Conservation (phyloP, 2,113 vertebrate genomes). For the Oophaga pumilio region DNA sequence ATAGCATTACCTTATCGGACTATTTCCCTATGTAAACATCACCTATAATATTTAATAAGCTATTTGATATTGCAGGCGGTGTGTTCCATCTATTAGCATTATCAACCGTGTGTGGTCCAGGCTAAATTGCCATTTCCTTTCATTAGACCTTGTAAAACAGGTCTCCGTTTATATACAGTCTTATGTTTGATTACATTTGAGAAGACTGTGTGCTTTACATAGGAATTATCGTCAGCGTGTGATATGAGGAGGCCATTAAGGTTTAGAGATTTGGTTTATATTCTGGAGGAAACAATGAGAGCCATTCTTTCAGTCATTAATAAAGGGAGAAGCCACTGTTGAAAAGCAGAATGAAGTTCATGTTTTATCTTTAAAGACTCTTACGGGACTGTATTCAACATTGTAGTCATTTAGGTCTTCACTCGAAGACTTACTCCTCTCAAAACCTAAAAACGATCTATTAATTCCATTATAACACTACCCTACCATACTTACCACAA, state of each 20-base stretch:
- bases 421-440: too few relatives aligned
- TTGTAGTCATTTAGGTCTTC: too few relatives aligned
- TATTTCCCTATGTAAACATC: conserved; percentile 65
- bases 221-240: conserved; percentile 63
- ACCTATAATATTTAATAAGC: conserved; percentile 69
- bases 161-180: conserved; percentile 60
- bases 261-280: conserved; percentile 58
- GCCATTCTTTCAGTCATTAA: conserved; percentile 49
- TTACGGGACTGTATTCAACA: not conserved
- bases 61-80: conserved; percentile 61
- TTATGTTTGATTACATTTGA: conserved; percentile 63
- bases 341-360: not conserved
- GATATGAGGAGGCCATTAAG: conserved; percentile 62
- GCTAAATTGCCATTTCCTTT: conserved; percentile 62
- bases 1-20: conserved; percentile 59
- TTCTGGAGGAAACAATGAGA: conserved; percentile 58
- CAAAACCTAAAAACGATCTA: too few relatives aligned
- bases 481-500: too few relatives aligned
- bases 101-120: conserved; percentile 68
- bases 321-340: conserved; percentile 33
- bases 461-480: too few relatives aligned
- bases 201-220: conserved; percentile 63
- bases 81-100: conserved; percentile 43
- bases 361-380: not conserved
- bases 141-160: conserved; percentile 59